phyloP scores from a whole-genome alignment of 2,888 invertebrate genomes.

The Odontocerum albicorne region DNA sequence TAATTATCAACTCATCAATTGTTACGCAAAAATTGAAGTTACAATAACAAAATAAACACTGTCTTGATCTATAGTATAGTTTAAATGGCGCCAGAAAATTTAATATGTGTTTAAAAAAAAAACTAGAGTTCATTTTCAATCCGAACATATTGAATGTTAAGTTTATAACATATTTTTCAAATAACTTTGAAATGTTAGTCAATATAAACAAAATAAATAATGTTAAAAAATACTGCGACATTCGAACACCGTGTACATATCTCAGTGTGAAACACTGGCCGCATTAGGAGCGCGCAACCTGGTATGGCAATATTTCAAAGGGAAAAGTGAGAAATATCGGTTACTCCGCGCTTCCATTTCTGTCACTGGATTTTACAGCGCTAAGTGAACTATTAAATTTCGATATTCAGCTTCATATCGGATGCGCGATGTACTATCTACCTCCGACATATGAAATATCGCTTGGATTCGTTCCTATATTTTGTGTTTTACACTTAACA shows the following conservation, averaged over 20 bases:
- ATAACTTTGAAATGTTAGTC: neutral
- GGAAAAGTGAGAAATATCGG: neutral
- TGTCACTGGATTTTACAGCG: neutral
- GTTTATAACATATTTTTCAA: neutral
- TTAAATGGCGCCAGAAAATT: too few relatives aligned
- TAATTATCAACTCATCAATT: too few relatives aligned
- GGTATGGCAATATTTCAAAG: neutral
- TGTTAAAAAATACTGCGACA: neutral
- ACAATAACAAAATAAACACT: too few relatives aligned
- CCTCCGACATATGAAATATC: too few relatives aligned
- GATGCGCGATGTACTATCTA: too few relatives aligned
- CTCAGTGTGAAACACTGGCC: neutral
- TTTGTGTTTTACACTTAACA: too few relatives aligned
- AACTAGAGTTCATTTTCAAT: too few relatives aligned
- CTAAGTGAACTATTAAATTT: neutral
- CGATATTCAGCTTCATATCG: neutral
- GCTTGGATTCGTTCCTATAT: too few relatives aligned
- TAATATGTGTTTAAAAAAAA: too few relatives aligned
- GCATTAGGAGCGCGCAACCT: neutral
- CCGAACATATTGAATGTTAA: too few relatives aligned
- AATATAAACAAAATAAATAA: neutral
- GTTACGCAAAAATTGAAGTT: too few relatives aligned
- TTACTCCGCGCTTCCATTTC: neutral
- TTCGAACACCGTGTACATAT: neutral
- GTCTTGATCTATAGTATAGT: too few relatives aligned